phyloP scores from a whole-genome alignment of 2,113 vertebrate species.

The Phycodurus eques region DNA sequence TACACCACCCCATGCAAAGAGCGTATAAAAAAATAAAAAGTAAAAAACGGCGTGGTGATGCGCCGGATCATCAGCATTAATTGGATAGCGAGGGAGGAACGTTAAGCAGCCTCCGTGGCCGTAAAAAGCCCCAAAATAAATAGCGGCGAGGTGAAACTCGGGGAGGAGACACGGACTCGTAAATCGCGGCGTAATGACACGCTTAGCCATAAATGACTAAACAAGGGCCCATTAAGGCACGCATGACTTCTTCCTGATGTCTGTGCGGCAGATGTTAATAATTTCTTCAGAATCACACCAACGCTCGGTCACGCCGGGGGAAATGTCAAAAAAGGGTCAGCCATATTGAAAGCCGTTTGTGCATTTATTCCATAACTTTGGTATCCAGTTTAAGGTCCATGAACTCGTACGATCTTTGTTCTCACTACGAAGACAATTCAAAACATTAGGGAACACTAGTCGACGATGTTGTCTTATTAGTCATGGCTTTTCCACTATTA shows the following conservation, averaged over 20 bases:
- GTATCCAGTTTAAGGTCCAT: background rate
- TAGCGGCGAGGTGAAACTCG: constrained; percentile 70
- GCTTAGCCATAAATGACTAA: constrained; percentile 76
- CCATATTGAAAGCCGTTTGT: background rate
- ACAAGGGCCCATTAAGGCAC: constrained; percentile 73
- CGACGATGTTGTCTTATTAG: too few relatives aligned
- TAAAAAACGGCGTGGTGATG: constrained; percentile 49
- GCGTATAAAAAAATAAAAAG: constrained; percentile 38
- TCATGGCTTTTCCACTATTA: too few relatives aligned
- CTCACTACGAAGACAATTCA: background rate
- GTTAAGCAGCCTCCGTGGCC: constrained; percentile 62
- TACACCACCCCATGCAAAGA: constrained; percentile 26
- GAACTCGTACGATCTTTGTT: background rate
- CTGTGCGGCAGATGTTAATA: constrained; percentile 74
- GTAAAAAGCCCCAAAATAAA: constrained; percentile 70
- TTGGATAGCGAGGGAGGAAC: constrained; percentile 66
- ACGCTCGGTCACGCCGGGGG: constrained; percentile 59
- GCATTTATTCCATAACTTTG: background rate
- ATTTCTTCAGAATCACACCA: constrained; percentile 57
- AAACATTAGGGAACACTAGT: too few relatives aligned
- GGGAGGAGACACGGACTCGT: constrained; percentile 59
- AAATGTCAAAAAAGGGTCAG: constrained; percentile 72
- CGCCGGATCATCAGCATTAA: constrained; percentile 69
- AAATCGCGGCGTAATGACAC: constrained; percentile 73
- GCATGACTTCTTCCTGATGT: constrained; percentile 75